Evolutionary conservation across 2,113 vertebrate species (phyloP), one percentile per base, ranked within the genome.

Genomic region (Rostratula benghalensis): DNA sequence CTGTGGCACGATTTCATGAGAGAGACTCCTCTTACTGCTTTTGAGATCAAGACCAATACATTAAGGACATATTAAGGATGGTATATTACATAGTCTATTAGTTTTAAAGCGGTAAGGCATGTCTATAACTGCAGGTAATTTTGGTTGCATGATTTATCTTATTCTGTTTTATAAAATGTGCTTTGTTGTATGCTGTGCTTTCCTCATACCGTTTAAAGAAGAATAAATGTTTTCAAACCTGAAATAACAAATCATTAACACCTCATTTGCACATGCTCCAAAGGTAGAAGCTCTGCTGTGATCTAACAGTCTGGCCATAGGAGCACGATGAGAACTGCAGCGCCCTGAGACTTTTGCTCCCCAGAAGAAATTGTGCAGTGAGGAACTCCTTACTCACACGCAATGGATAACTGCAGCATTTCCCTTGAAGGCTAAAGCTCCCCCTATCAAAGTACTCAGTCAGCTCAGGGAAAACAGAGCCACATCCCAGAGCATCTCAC

Each of bases 41-140:
- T 86, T 91, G 68, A 91, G 70, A 87, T 83, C 63, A 80, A 95
- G 74, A 84, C 43, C 27, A 93, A 74, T 61, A 90, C n/a, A 39
- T 91, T 88, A 39, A 54, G 71, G n/a, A 85, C 46, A 20, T 46
- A 50, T 63, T 85, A 83, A 94, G 31, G n/a, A 80, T 54, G 18
- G 57, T 89, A 61, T 41, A 94, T 93, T 75, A 91, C 37, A 57
- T 8, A 91, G 45, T 37, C 67, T 81, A 11, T 67, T 79, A 54
- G 48, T 90, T 95, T 90, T 91, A 88, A 95, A 76, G 87, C 45
- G 23, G n/a, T n/a, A 23, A 97, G 75, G n/a, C 69, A 79, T 53
- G 39, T 75, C 84, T 77, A 23, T 59, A 95, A 65, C 54, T 90
- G 46, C 27, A 87, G 35, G 57, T 65, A 69, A 54, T 80, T 41